Evolutionary conservation across 1,140 invertebrate species (phyloP).

Genomic region (Drosophila teissieri): DNA sequence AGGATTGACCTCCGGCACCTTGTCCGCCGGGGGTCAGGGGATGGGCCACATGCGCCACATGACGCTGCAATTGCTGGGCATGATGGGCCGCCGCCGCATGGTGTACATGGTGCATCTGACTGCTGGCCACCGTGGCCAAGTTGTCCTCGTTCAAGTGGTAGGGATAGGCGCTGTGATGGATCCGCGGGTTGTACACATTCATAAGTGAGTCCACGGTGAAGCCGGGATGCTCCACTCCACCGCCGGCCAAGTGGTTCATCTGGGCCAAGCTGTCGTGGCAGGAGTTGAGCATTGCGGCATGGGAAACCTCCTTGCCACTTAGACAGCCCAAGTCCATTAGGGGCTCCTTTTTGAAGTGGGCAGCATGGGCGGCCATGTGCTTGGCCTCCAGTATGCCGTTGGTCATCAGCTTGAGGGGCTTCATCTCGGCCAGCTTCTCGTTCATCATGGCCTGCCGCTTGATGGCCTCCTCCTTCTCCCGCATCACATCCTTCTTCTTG

Average conservation of each 20-base stretch:
- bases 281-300: constrained; percentile 81
- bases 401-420: constrained; percentile 83
- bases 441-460: constrained; percentile 88
- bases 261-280: constrained; percentile 84
- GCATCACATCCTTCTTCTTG: constrained; percentile 97
- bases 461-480: constrained; percentile 94
- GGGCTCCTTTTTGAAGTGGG: constrained; percentile 80
- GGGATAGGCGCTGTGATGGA: constrained; percentile 84
- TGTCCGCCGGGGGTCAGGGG: constrained; percentile 70
- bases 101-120: constrained; percentile 75
- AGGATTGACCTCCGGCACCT: constrained; percentile 64
- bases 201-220: constrained; percentile 84
- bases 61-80: constrained; percentile 71
- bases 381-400: constrained; percentile 81
- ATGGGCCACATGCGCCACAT: constrained; percentile 73
- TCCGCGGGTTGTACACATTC: constrained; percentile 84
- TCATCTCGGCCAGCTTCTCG: constrained; percentile 84
- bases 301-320: constrained; percentile 74
- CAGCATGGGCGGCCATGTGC: constrained; percentile 76
- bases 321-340: constrained; percentile 80
- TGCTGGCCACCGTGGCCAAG: constrained; percentile 52
- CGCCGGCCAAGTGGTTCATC: constrained; percentile 80
- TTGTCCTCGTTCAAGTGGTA: constrained; percentile 84
- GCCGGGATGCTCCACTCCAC: constrained; percentile 79
- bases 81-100: constrained; percentile 79